Percentiles rank a stretch among this genome's conserved stretches.
phyloP scores from a whole-genome alignment of 2,797 vertebrate genomes.

The Microcaecilia unicolor region DNA sequence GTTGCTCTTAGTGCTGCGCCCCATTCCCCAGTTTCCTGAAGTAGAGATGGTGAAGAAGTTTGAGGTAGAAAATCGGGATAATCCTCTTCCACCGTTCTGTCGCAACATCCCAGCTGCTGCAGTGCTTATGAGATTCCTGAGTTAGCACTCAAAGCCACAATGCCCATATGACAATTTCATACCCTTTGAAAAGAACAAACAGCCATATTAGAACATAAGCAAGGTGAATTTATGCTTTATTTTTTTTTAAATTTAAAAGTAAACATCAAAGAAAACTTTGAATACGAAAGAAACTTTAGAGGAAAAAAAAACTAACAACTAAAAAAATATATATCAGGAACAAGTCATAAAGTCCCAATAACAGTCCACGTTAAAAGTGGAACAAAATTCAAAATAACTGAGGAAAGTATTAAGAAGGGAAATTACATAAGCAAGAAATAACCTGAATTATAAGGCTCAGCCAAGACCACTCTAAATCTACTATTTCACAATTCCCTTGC shows the following conservation, averaged over 20 bases:
- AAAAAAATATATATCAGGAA: not conserved
- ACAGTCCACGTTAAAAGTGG: conserved; percentile 5
- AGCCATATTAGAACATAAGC: not conserved
- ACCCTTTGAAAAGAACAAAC: conserved; percentile 9
- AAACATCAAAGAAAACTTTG: too few species aligned
- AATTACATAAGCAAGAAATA: not conserved
- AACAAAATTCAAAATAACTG: conserved; percentile 2
- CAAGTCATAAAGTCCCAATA: too few species aligned
- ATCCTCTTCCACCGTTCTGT: conserved; percentile 57
- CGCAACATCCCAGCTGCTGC: conserved; percentile 74
- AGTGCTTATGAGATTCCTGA: conserved; percentile 31
- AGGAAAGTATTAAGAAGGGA: conserved; percentile 11
- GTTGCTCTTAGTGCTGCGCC: conserved; percentile 57
- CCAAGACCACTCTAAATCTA: not conserved
- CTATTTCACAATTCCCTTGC: not conserved
- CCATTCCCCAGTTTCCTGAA: conserved; percentile 69
- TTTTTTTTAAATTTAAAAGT: too few species aligned
- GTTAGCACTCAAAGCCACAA: conserved; percentile 30
- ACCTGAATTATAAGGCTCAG: too few species aligned
- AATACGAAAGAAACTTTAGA: too few species aligned
- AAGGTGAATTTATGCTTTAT: too few species aligned
- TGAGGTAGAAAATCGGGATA: conserved; percentile 69
- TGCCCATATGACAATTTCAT: conserved; percentile 20
- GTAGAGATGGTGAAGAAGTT: conserved; percentile 54
- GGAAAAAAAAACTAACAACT: not conserved